phyloP scores from a whole-genome alignment of 2,797 vertebrate species.

The Lepidocolaptes lacrymiger region DNA sequence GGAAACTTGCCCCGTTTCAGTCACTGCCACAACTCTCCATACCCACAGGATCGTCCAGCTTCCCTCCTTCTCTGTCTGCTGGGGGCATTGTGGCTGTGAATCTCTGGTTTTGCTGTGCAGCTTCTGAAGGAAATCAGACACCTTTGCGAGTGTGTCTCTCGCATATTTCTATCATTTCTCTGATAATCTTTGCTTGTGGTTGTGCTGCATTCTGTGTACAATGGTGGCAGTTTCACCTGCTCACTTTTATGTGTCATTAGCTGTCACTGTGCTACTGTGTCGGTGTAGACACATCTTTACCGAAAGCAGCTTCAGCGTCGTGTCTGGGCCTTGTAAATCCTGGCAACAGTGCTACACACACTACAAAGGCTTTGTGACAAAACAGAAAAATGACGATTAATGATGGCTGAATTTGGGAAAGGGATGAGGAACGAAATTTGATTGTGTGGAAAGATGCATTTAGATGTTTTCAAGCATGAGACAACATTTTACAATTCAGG shows the following conservation, averaged over 20 bases:
- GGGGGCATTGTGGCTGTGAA: neutral
- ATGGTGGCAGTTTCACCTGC: neutral
- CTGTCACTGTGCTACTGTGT: neutral
- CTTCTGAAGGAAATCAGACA: neutral
- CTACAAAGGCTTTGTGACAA: neutral
- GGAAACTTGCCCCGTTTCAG: neutral
- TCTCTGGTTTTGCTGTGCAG: neutral
- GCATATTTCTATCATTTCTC: neutral
- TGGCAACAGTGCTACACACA: fast-evolving
- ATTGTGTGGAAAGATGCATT: neutral
- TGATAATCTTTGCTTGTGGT: neutral
- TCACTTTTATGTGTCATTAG: conserved; percentile 2
- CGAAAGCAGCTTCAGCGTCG: neutral
- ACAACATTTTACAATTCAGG: neutral
- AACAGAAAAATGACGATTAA: conserved; percentile 3
- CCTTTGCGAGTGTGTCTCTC: fast-evolving
- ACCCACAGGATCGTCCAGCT: neutral
- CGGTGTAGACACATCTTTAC: neutral
- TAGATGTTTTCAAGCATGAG: neutral
- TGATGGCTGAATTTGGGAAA: neutral
- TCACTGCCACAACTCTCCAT: neutral
- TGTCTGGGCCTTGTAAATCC: conserved; percentile 35
- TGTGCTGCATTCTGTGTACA: neutral
- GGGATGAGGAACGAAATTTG: neutral
- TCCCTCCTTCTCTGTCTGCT: neutral